Evolutionary conservation across 2,113 vertebrate species (phyloP).

Genomic region (Semnopithecus entellus): DNA sequence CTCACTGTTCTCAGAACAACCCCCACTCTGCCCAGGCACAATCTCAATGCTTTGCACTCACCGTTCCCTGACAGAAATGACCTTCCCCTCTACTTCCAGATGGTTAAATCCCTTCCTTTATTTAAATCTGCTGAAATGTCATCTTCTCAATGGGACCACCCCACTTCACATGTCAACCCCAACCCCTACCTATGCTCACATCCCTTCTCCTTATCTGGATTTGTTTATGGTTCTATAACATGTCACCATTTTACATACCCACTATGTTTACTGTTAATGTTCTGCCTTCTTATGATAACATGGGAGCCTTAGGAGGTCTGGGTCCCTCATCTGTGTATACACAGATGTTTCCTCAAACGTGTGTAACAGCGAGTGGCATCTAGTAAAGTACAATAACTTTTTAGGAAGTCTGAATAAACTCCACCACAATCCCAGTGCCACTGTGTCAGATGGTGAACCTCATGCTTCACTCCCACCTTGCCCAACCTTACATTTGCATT

Average conservation of each 20-base stretch:
- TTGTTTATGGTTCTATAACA: neutral
- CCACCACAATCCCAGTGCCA: neutral
- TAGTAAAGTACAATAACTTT: neutral
- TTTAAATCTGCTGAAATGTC: neutral
- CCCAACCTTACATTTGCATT: neutral
- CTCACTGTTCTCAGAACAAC: neutral
- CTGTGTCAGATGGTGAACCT: neutral
- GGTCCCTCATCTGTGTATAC: neutral
- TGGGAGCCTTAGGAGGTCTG: neutral
- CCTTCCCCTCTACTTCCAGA: neutral
- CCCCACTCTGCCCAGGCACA: fast-evolving
- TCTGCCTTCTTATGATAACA: neutral
- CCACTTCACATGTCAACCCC: neutral
- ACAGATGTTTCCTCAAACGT: neutral
- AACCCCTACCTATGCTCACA: neutral
- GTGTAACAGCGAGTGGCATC: neutral
- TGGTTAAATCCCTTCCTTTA: neutral
- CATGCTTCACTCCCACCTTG: neutral
- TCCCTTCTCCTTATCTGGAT: neutral
- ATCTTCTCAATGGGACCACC: neutral
- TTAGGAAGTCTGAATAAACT: neutral
- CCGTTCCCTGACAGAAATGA: too few relatives aligned
- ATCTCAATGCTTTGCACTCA: neutral
- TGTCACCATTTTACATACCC: neutral
- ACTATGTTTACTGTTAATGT: neutral